Base-by-base conservation (phyloP, 2,113 vertebrate genomes). In the Rhinopomastus cyanomelas region DNA sequence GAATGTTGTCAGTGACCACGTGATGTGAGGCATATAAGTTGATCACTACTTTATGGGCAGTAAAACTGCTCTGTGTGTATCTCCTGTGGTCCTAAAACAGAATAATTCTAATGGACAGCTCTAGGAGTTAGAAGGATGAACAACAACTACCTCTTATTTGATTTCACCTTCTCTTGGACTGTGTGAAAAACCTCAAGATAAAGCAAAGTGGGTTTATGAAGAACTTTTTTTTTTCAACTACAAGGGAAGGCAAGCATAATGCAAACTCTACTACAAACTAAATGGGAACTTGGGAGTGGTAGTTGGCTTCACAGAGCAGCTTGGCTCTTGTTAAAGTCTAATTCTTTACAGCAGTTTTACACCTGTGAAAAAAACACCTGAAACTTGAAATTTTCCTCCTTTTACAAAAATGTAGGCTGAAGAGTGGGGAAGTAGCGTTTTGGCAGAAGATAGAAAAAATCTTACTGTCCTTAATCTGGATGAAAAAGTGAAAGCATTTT, bases 1-100 rank as follows among this genome's bases (percentile, higher is more conserved):
- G 98, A 99, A 79, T 99, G 99, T 74, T 98, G 97, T 73, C 97
- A 97, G 91, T 98, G 95, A 98, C 62, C n/a, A 17, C 1, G 6
- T 22, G 26, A 69, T 22, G 18, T 16, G 51, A 93, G 56, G 49
- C 27, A 1, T 87, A 9, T 51, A 84, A 88, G 55, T 87, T 4
- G 4, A 89, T 88, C 95, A 96, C 95, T 96, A 96, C 95, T 88
- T 48, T 34, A 85, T 2, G 69, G 66, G 81, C 61, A 56, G 64
- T 23, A 61, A 56, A 88, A 72, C 66, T 67, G 73, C 34, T 86
- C 49, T 81, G 1, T 55, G 36, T 14, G 0, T 48, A 52, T 42
- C 85, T 89, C 82, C 94, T 94, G 39, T 53, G 34, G 65, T 91
- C 88, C 89, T 91, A 56, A 59, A 72, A 0, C 29, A 71, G 73